These are phyloP conservation scores for Lissocephala sabroskyi DNA, from an alignment of 2,888 invertebrate genomes.

Conservation along the genomic window DNA sequence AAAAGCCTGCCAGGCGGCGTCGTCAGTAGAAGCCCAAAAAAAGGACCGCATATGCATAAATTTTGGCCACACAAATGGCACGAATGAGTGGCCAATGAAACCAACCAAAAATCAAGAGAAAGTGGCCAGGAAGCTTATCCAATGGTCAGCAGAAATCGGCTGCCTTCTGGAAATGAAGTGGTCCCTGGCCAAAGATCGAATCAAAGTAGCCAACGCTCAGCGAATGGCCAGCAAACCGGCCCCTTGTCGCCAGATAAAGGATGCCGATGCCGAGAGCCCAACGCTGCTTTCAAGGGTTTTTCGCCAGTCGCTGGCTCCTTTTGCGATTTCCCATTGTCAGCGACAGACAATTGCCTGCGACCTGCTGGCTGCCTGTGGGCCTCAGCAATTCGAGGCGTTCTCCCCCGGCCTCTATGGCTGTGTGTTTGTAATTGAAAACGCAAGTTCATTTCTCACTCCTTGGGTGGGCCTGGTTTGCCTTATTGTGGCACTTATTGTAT, in stretches of 20 bases:
- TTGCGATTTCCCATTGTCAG: slow-evolving; percentile 62
- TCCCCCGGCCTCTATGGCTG: neutral
- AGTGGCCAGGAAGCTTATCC: too few relatives aligned
- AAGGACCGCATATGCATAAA: neutral
- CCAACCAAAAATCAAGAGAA: too few relatives aligned
- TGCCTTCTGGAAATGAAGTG: too few relatives aligned
- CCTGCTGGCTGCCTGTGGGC: slow-evolving; percentile 1
- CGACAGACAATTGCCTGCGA: too few relatives aligned
- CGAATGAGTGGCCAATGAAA: too few relatives aligned
- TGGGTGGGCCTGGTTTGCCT: neutral
- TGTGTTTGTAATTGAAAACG: slow-evolving; percentile 65
- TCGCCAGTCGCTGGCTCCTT: slow-evolving; percentile 51
- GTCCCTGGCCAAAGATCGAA: too few relatives aligned
- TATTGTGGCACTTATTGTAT: slow-evolving; percentile 59
- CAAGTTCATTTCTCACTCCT: slow-evolving; percentile 66
- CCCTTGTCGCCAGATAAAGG: too few relatives aligned
- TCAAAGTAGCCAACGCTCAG: too few relatives aligned
- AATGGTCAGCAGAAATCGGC: too few relatives aligned
- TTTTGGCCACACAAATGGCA: too few relatives aligned
- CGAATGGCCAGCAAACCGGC: too few relatives aligned
- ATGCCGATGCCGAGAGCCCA: too few relatives aligned
- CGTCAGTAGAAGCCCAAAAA: slow-evolving; percentile 26
- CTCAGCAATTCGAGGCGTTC: neutral
- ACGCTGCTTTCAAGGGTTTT: slow-evolving; percentile 30
- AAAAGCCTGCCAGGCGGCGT: slow-evolving; percentile 2